Evolutionary conservation across 2,113 vertebrate species (phyloP), one percentile per base, ranked within the genome.

Genomic region (Dicrurus megarhynchus): DNA sequence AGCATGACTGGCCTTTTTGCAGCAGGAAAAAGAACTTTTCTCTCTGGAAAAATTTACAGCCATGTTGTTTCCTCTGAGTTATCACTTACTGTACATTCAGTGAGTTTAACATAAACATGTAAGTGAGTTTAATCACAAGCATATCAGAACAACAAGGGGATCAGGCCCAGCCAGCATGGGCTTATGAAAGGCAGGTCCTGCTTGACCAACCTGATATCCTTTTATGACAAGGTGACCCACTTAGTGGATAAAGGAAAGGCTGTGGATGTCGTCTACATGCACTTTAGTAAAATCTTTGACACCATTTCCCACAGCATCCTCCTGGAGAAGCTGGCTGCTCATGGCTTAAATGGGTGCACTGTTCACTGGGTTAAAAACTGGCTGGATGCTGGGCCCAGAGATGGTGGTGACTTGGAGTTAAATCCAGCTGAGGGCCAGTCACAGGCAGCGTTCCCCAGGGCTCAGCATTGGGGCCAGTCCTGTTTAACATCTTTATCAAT

Each of bases 281-380:
- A 53, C 11, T 78, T 78, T 6, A 16, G 13, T 18, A 73, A 68
- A 68, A 37, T 27, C 42, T 52, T 81, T 63, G 27, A 61, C 19
- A 37, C 6, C 2, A 6, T 26, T 47, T 63, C 27, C 39, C 44
- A 64, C 28, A 60, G 24, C 49, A 49, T 64, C 22, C 24, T 53
- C 15, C 16, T 84, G 46, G 35, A 65, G 33, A 84, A 70, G 44
- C 53, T 53, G 35, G 24, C 44, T 60, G 28, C 19, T 50, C 13
- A 3, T 27, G 24, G 49, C 33, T 60, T 60, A 23, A 35, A 33
- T 0, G 0, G 16, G 7, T 4, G 1, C 13, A 41, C 3, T 14
- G 16, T 41, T 59, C 0, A 0, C 32, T 46, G 21, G 7, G 33
- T 33, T 33, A 74, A 59, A 76, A 59, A 24, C 37, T 60, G 30